Evolutionary conservation across 2,113 vertebrate genomes (phyloP).

Genomic region (Ptilonorhynchus violaceus): DNA sequence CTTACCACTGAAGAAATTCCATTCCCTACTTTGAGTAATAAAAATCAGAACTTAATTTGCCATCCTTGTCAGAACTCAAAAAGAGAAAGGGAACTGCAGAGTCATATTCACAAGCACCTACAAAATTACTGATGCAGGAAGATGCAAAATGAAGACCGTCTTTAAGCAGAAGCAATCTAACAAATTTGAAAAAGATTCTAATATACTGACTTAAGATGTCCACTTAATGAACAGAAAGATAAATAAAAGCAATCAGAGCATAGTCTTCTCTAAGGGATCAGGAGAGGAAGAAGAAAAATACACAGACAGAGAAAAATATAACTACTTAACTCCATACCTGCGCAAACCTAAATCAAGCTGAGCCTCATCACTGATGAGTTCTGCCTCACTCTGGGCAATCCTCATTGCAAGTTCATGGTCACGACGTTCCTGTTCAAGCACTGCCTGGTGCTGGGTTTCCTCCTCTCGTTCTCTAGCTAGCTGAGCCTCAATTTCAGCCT

Average conservation of each 20-base stretch:
- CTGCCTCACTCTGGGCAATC: conserved; percentile 91
- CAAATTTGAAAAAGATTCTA: background rate
- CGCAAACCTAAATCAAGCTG: conserved; percentile 78
- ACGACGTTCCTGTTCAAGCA: conserved; percentile 91
- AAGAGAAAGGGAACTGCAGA: background rate
- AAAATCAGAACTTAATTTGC: background rate
- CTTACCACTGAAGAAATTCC: background rate
- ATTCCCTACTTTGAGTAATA: background rate
- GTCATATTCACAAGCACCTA: background rate
- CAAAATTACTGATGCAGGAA: background rate
- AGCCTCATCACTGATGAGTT: conserved; percentile 90
- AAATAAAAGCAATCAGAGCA: background rate
- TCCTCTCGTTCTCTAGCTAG: conserved; percentile 85
- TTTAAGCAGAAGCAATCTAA: background rate
- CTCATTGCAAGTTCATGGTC: conserved; percentile 93
- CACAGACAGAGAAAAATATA: background rate
- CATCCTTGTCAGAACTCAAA: background rate
- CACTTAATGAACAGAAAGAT: background rate
- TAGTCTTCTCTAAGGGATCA: background rate
- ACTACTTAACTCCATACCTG: conserved; percentile 75
- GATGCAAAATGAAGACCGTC: background rate
- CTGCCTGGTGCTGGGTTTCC: conserved; percentile 80
- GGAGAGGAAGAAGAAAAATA: background rate
- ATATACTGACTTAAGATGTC: background rate
- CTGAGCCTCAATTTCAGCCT: conserved; percentile 92